A percentile compares a stretch with the other conserved stretches of the same genome.
These are phyloP conservation scores for Menura novaehollandiae DNA, from an alignment of 2,113 vertebrate genomes.

Conservation along the genomic window DNA sequence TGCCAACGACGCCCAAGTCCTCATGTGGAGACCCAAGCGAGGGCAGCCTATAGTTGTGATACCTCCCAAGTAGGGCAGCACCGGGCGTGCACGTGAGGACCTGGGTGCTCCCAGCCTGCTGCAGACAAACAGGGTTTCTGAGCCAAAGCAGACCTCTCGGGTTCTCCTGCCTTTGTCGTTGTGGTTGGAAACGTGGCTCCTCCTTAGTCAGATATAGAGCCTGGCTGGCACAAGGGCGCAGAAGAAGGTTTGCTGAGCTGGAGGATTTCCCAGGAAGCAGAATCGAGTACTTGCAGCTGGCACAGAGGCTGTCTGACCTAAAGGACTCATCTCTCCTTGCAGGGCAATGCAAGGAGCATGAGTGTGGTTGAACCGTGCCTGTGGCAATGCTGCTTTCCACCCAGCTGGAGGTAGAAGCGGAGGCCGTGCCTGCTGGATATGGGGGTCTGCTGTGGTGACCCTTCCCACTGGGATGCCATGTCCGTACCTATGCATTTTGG, in stretches of 20 bases:
- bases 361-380: slow-evolving; percentile 44
- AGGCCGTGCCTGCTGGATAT: slow-evolving; percentile 5
- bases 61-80: slow-evolving; percentile 85
- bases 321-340: slow-evolving; percentile 27
- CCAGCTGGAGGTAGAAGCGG: neutral
- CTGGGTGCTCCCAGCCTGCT: slow-evolving; percentile 22
- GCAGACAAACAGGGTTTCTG: slow-evolving; percentile 39
- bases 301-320: slow-evolving; percentile 41
- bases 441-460: neutral
- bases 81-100: neutral
- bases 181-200: slow-evolving; percentile 26
- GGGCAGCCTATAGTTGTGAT: slow-evolving; percentile 91
- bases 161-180: slow-evolving; percentile 62
- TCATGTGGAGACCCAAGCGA: slow-evolving; percentile 97
- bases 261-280: slow-evolving; percentile 48
- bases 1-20: slow-evolving; percentile 95
- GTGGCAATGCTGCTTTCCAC: slow-evolving; percentile 65
- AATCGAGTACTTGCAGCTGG: slow-evolving; percentile 47
- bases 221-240: neutral
- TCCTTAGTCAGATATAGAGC: slow-evolving; percentile 38
- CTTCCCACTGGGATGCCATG: neutral
- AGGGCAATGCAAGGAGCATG: slow-evolving; percentile 17
- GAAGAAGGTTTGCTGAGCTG: slow-evolving; percentile 37
- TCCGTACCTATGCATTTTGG: slow-evolving; percentile 49
- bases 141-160: slow-evolving; percentile 69